Percentiles rank a stretch among this genome's conserved stretches.
Evolutionary conservation across 2,888 invertebrate genomes (phyloP).

Genomic region (Abscondita cerata): DNA sequence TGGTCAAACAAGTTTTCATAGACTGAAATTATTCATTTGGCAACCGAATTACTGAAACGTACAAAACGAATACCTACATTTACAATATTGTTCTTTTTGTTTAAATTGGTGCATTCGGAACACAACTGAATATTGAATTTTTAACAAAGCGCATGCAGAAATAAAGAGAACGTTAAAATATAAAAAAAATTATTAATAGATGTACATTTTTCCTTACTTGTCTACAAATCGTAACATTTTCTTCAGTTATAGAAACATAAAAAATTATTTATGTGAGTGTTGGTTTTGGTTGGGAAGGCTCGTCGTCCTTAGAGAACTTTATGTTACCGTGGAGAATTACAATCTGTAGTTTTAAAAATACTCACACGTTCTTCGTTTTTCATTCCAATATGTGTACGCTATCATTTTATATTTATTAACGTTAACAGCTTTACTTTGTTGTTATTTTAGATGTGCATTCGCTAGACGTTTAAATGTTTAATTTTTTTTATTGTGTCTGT

Average conservation of each 20-base stretch:
- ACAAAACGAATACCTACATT: no score
- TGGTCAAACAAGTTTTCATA: no score
- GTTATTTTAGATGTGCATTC: no score
- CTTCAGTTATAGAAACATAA: conserved; percentile 19
- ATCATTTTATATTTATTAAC: conserved; percentile 1
- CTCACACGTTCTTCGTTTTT: conserved; percentile 8
- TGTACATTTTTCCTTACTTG: conserved; percentile 6
- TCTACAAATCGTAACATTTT: conserved; percentile 11
- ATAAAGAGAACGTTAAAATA: not conserved
- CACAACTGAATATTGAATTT: no score
- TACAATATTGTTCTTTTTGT: no score
- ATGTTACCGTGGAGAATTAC: conserved; percentile 6
- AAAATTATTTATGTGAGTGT: conserved; percentile 21
- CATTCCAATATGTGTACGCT: not conserved
- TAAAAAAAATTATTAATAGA: conserved; percentile 1
- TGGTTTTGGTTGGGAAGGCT: conserved; percentile 11
- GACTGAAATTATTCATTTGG: no score
- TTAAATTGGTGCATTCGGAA: no score
- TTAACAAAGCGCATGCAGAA: not conserved
- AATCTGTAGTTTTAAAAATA: conserved; percentile 9
- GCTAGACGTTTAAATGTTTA: no score
- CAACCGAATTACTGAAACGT: no score
- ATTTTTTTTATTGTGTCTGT: no score
- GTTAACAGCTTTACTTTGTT: no score
- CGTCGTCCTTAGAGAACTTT: conserved; percentile 3